Evolutionary conservation across 2,797 vertebrate genomes (phyloP).

Genomic region (Syncerus caffer): DNA sequence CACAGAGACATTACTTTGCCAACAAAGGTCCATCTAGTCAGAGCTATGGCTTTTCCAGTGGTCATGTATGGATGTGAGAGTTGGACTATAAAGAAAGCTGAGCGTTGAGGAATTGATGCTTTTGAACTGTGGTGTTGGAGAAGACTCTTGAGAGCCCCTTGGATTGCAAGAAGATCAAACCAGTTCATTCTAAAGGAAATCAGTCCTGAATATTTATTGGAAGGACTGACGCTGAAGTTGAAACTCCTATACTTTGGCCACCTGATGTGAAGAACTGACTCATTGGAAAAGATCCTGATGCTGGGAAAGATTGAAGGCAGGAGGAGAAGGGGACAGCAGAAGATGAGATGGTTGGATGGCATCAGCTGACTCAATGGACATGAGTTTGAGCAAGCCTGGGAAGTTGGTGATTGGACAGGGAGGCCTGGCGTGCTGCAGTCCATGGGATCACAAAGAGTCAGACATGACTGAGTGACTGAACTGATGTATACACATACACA

Average conservation of each 20-base stretch:
- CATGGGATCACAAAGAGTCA: background rate
- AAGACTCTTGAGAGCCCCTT: background rate
- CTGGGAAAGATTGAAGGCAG: background rate
- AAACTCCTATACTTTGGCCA: background rate
- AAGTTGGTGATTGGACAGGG: background rate
- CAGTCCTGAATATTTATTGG: background rate
- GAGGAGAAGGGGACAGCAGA: background rate
- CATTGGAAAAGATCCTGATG: fast-evolving
- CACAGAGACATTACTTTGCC: no score
- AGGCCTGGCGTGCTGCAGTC: background rate
- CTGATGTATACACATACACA: background rate
- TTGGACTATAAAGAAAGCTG: no score
- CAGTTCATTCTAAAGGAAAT: background rate
- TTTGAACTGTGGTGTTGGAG: no score
- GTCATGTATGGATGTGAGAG: no score
- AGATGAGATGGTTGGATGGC: background rate
- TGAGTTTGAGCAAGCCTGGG: fast-evolving
- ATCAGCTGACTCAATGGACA: background rate
- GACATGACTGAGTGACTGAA: background rate
- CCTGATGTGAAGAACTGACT: background rate
- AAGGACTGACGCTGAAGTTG: background rate
- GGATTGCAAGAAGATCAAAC: background rate
- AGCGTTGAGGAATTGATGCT: fast-evolving
- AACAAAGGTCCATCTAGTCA: no score
- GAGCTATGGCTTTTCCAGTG: no score